Evolutionary conservation across 2,797 vertebrate species (phyloP), one percentile per base, ranked within the genome.

Genomic region (Eulemur mongoz): DNA sequence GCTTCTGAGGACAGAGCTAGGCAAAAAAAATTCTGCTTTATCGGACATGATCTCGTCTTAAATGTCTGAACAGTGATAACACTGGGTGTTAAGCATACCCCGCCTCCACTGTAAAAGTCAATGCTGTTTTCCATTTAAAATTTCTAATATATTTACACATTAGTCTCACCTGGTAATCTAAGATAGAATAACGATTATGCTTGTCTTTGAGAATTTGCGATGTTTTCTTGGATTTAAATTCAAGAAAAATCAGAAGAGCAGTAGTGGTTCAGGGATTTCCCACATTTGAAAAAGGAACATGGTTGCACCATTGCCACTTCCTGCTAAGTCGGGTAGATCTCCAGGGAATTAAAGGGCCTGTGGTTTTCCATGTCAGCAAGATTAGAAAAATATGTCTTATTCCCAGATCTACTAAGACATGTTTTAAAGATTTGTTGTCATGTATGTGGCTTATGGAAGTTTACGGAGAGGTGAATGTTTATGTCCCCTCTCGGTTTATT

Each of bases 201-300:
- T 86, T 59, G 13, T 93, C 48, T 59, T 11, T 63, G 80, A 93
- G 52, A 95, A 95, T 59, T 94, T 82, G 32, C 25, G n/a, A 9
- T 91, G 93, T 83, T n/a, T 15, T 23, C 27, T 40, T 87, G 22
- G 9, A 61, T 91, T 86, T 89, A 82, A 92, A 63, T 93, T 32
- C 43, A 85, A 91, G 61, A 48, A 85, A 82, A 95, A 54, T 73
- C n/a, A 57, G 50, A 57, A 96, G 57, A 59, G 23, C 86, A 95
- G 20, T 57, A 85, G 20, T 54, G 38, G 15, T 45, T 48, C 18
- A 78, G 80, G 45, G 20, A 13, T 69, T 90, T 83, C 54, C 5
- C 54, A 11, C 17, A 57, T 43, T 59, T 76, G 30, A 30, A 18
- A 82, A 72, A 8, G 30, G 35, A 82, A n/a, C n/a, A 4, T 1